A percentile compares a stretch with the other conserved stretches of the same genome.
Conservation (phyloP, 23 tunicate genomes). For the Clavelina lepadiformis region DNA sequence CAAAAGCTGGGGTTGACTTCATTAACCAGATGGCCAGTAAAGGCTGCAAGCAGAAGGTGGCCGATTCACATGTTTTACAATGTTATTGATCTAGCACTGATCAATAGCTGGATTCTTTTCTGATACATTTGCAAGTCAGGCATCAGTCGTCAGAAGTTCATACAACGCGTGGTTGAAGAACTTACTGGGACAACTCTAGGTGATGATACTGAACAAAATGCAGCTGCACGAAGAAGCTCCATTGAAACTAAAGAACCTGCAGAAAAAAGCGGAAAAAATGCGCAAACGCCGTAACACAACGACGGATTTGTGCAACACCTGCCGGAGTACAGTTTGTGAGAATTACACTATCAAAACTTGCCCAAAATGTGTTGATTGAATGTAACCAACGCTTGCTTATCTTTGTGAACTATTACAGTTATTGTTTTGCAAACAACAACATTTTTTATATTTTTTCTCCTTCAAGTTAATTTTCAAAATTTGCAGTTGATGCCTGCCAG, state of each 20-base stretch:
- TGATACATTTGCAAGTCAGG: too few species aligned
- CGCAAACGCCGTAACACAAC: slow-evolving; percentile 16
- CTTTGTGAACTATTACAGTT: slow-evolving; percentile 1
- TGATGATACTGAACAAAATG: slow-evolving; percentile 4
- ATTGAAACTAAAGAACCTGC: slow-evolving; percentile 3
- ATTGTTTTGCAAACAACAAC: slow-evolving; percentile 9
- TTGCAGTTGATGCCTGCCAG: not conserved
- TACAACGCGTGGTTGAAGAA: slow-evolving; percentile 16
- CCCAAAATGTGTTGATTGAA: slow-evolving; percentile 9
- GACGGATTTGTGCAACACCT: slow-evolving; percentile 9
- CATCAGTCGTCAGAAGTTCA: slow-evolving; percentile 10
- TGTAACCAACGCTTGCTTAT: slow-evolving; percentile 2
- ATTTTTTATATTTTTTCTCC: not conserved
- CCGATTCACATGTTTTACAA: not conserved
- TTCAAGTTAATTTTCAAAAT: not conserved
- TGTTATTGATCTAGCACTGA: not conserved
- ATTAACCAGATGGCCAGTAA: slow-evolving; percentile 4
- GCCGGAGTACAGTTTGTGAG: slow-evolving; percentile 5
- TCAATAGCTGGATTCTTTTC: too few species aligned
- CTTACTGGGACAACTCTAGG: slow-evolving; percentile 2
- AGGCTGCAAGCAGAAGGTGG: slow-evolving; percentile 18
- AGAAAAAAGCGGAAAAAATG: slow-evolving; percentile 9
- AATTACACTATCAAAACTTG: not conserved
- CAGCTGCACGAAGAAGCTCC: slow-evolving; percentile 3
- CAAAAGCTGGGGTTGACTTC: slow-evolving; percentile 8